A percentile compares a stretch with the other conserved stretches of the same genome.
phyloP scores from a whole-genome alignment of 2,113 vertebrate genomes.

The Erythrocebus patas region DNA sequence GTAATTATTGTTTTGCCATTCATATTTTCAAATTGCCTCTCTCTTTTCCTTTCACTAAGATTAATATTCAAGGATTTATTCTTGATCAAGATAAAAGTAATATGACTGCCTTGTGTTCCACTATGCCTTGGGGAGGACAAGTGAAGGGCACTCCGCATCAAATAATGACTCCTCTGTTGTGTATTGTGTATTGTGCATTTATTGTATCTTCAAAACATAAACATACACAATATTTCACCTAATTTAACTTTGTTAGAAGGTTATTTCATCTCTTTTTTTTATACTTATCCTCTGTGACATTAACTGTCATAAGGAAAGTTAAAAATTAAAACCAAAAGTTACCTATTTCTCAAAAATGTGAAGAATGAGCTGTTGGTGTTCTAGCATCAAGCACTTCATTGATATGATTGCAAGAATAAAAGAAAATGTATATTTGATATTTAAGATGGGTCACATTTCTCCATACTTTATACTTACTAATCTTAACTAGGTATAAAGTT shows the following conservation, averaged over 20 bases:
- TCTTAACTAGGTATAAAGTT: background rate
- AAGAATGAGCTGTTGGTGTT: background rate
- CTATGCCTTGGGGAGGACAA: background rate
- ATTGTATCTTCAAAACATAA: background rate
- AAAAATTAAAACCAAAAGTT: background rate
- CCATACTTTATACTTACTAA: background rate
- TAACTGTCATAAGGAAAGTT: background rate
- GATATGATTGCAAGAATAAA: background rate
- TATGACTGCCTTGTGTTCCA: background rate
- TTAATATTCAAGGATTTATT: background rate
- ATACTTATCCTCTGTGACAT: background rate
- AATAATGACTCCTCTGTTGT: background rate
- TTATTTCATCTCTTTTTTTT: background rate
- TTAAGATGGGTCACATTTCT: background rate
- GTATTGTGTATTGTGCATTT: background rate
- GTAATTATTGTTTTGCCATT: background rate
- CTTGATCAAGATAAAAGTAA: background rate
- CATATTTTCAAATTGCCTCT: background rate
- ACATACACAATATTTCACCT: background rate
- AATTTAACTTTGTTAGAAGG: background rate
- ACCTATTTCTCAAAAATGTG: background rate
- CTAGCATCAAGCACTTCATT: background rate
- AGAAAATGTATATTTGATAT: background rate
- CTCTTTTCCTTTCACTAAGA: background rate
- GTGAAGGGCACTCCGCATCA: background rate